Evolutionary conservation across 2,797 vertebrate species (phyloP).

Genomic region (Myotis pilosus): DNA sequence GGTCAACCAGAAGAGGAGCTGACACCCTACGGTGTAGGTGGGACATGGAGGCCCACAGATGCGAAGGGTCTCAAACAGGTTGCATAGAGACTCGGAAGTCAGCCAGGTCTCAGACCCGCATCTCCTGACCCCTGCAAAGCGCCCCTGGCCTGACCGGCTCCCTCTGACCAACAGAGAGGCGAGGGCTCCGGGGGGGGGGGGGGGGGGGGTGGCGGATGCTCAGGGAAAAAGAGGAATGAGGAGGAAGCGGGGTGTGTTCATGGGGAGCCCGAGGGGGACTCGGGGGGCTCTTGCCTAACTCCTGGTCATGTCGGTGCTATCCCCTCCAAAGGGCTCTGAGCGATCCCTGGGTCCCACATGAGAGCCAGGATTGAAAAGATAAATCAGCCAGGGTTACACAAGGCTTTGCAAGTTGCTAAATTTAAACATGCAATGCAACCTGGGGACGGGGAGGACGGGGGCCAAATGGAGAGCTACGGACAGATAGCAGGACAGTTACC

Average conservation of each 20-base stretch:
- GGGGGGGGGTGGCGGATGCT: too few relatives aligned
- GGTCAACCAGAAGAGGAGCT: background rate
- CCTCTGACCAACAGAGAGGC: background rate
- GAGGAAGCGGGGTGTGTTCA: rapidly evolving
- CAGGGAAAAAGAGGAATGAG: rapidly evolving
- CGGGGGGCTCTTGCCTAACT: background rate
- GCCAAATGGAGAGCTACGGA: background rate
- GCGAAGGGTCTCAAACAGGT: background rate
- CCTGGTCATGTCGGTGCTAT: background rate
- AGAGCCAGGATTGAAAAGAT: background rate
- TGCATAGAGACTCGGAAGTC: background rate
- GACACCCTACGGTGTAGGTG: background rate
- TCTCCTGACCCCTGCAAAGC: background rate
- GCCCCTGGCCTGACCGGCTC: background rate
- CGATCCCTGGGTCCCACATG: background rate
- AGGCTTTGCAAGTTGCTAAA: constrained; percentile 65
- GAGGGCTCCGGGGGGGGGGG: background rate
- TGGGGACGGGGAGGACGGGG: background rate
- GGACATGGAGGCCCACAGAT: background rate
- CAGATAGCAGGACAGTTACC: rapidly evolving
- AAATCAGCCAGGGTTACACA: background rate
- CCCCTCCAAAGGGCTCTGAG: background rate
- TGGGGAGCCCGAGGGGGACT: background rate
- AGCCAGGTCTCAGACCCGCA: background rate
- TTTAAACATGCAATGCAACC: constrained; percentile 59